A percentile compares a stretch with the other conserved stretches of the same genome.
Evolutionary conservation across 2,113 vertebrate species (phyloP).

Genomic region (Holacanthus passer): DNA sequence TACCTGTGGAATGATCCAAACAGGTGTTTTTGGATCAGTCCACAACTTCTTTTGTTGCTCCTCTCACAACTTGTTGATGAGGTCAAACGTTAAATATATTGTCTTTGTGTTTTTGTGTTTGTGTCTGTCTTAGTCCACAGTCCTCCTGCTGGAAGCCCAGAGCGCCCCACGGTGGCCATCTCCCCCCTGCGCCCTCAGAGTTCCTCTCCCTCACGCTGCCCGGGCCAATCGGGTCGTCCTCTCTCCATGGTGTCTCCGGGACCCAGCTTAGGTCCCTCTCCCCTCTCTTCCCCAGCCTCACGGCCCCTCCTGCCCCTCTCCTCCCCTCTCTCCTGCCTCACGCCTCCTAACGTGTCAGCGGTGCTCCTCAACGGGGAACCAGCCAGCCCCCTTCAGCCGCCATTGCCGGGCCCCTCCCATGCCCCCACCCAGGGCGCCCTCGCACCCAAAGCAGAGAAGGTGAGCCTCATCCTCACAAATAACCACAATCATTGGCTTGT

Average conservation of each 20-base stretch:
- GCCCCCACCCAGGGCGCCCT: slow-evolving; percentile 59
- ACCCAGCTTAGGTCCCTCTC: slow-evolving; percentile 83
- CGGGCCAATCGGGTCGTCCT: slow-evolving; percentile 85
- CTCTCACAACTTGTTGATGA: too few species aligned
- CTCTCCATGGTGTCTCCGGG: slow-evolving; percentile 89
- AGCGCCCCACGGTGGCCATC: slow-evolving; percentile 89
- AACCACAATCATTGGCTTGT: neutral
- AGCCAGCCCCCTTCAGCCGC: slow-evolving; percentile 70
- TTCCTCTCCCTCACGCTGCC: slow-evolving; percentile 92
- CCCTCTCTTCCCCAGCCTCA: slow-evolving; percentile 79
- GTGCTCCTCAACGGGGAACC: slow-evolving; percentile 89
- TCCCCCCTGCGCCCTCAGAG: slow-evolving; percentile 90
- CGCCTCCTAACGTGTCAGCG: slow-evolving; percentile 91
- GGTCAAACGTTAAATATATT: too few species aligned
- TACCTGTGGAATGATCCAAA: too few species aligned
- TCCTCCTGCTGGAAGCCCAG: slow-evolving; percentile 86
- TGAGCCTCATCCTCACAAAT: slow-evolving; percentile 62
- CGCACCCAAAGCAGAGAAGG: slow-evolving; percentile 91
- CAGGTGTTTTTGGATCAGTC: too few species aligned
- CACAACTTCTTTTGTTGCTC: too few species aligned
- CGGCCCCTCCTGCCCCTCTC: slow-evolving; percentile 88
- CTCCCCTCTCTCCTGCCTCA: slow-evolving; percentile 90
- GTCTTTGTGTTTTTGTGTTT: too few species aligned
- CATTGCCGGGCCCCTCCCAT: slow-evolving; percentile 79
- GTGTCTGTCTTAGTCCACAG: slow-evolving; percentile 83